Base-by-base conservation (phyloP, 2,888 invertebrate species). In the Drosophila borealis region DNA sequence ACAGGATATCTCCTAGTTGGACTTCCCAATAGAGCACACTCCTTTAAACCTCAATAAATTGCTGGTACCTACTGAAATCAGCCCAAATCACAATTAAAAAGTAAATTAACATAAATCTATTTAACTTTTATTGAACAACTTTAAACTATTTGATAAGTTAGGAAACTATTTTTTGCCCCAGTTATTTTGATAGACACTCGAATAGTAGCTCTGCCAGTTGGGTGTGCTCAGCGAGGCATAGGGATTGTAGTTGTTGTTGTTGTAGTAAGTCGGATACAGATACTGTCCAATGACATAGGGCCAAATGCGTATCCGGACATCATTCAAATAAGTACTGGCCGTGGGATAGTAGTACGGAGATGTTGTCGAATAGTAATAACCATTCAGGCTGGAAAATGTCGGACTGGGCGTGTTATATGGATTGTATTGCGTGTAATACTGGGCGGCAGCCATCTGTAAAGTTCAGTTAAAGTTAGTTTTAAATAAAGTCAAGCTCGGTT, bases 271-370 rank as follows among this genome's bases (percentile, higher is more conserved):
- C 0, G 85, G 85, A 73, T 89, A 89, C n/a, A 88, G 48, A 60
- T 86, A 89, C 39, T 81, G 81, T 2, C 90, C 89, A 3, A 90
- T 78, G n/a, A 90, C 89, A 65, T 86, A 88, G 4, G 89, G 89
- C 89, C 80, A 91, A 21, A 90, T 89, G 14, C 80, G 74, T n/a
- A 89, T 75, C 8, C 63, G 42, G 13, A 42, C 19, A 36, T 76
- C 65, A 4, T 56, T 44, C n/a, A 81, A 71, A 4, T 80, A 56
- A 50, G 29, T 53, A 13, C 56, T 61, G 14, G 73, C 0, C 33
- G 60, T 71, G 19, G 55, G 66, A 45, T 74, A 77, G 11, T 79
- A 77, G 34, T 82, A 88, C 0, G 83, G 74, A 54, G 79, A 62
- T 1, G 82, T 68, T 10, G 80, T 76, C 1, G 70, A 65, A 25